Percentiles rank a stretch among this genome's conserved stretches.
These are phyloP conservation scores for Argya squamiceps DNA, from an alignment of 2,797 vertebrate species.

Conservation along the genomic window DNA sequence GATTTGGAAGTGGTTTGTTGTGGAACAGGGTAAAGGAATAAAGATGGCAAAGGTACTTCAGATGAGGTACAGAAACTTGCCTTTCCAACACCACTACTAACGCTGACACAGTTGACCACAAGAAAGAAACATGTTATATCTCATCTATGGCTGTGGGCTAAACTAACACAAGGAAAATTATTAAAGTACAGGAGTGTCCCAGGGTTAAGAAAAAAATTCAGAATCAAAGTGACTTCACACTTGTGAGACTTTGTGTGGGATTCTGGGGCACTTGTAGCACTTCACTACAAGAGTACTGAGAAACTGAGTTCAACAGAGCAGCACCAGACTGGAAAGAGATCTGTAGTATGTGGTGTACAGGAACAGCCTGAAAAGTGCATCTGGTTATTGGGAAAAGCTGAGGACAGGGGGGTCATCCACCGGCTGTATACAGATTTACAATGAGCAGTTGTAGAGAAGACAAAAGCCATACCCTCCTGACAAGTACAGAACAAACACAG, in stretches of 20 bases:
- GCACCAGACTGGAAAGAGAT: background rate
- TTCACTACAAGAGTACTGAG: background rate
- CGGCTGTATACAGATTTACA: background rate
- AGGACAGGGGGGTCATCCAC: accelerated
- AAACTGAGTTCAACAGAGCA: background rate
- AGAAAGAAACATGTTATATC: background rate
- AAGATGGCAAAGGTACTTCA: background rate
- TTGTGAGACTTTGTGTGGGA: background rate
- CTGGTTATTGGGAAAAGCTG: background rate
- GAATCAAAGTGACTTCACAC: background rate
- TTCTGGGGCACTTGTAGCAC: background rate
- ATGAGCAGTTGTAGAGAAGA: background rate
- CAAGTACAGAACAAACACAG: background rate
- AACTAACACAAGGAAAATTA: background rate
- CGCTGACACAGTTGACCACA: no score
- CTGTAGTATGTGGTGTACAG: background rate
- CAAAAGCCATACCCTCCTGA: background rate
- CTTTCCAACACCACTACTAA: background rate
- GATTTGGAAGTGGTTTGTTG: background rate
- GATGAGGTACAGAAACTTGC: background rate
- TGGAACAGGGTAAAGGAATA: background rate
- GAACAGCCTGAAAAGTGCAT: background rate
- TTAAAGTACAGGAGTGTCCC: background rate
- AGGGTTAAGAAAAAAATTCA: background rate
- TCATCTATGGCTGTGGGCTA: background rate